A percentile compares a stretch with the other conserved stretches of the same genome.
phyloP scores from a whole-genome alignment of 1,140 invertebrate species.

The Neotoxoptera formosana region DNA sequence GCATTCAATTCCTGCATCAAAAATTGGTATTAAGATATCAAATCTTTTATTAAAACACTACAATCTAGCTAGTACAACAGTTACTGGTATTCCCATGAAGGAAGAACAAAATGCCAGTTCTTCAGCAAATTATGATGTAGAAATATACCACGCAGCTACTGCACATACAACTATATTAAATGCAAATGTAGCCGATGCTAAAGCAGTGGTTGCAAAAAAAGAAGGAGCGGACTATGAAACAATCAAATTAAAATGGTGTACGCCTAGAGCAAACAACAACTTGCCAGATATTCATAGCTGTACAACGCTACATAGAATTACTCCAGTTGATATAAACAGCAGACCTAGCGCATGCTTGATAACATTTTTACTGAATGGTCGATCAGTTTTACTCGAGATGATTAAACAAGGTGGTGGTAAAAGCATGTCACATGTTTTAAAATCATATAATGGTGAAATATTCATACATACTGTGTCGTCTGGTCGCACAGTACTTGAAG shows the following conservation, averaged over 20 bases:
- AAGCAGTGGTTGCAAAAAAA: conserved; percentile 65
- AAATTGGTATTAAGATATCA: conserved; percentile 73
- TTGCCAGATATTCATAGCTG: conserved; percentile 81
- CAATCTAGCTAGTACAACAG: conserved; percentile 91
- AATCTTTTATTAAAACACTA: conserved; percentile 85
- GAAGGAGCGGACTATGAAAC: conserved; percentile 76
- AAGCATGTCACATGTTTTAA: conserved; percentile 90
- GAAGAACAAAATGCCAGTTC: conserved; percentile 98
- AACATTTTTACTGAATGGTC: conserved; percentile 92
- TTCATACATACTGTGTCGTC: conserved; percentile 93
- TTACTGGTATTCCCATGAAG: conserved; percentile 99
- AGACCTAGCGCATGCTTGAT: conserved; percentile 94
- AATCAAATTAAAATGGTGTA: conserved; percentile 94
- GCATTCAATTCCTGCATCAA: conserved; percentile 66
- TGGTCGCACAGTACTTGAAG: conserved; percentile 86
- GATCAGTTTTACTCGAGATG: conserved; percentile 95
- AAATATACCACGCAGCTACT: conserved; percentile 87
- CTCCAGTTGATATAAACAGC: conserved; percentile 93
- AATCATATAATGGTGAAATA: conserved; percentile 94
- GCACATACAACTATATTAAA: conserved; percentile 83
- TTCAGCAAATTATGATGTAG: conserved; percentile 97
- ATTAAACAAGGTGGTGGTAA: conserved; percentile 78
- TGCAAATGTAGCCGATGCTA: conserved; percentile 64
- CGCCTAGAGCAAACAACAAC: conserved; percentile 80
- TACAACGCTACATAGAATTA: conserved; percentile 85